Evolutionary conservation across 2,888 invertebrate species (phyloP).

Genomic region (Drosophila phalerata): DNA sequence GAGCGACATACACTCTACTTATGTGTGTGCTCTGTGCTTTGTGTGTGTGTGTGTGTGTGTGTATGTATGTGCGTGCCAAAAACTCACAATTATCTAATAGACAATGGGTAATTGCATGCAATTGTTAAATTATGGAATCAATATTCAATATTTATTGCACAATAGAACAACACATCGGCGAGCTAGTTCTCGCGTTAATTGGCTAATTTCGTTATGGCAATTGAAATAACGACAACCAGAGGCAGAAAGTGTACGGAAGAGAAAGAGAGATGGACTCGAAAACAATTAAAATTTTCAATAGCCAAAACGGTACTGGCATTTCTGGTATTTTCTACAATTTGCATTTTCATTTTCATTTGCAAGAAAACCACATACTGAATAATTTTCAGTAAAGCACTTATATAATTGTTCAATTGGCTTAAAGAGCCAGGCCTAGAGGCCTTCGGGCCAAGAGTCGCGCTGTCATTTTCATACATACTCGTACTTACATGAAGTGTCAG

Average conservation of each 20-base stretch:
- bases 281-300: constrained; percentile 15
- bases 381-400: constrained; percentile 5
- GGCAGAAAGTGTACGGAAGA: neutral
- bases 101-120: constrained; percentile 47
- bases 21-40: constrained; percentile 3
- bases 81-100: constrained; percentile 44
- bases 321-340: constrained; percentile 35
- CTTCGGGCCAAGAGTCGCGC: constrained; percentile 25
- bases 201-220: constrained; percentile 33
- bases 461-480: constrained; percentile 42
- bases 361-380: constrained; percentile 18
- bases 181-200: constrained; percentile 41
- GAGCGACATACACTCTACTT: constrained; percentile 8
- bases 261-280: neutral
- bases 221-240: constrained; percentile 32
- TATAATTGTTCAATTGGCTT: constrained; percentile 49
- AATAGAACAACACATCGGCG: constrained; percentile 17
- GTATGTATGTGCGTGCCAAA: neutral
- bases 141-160: constrained; percentile 55
- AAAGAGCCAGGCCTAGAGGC: constrained; percentile 19
- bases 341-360: constrained; percentile 36
- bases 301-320: constrained; percentile 10
- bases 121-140: constrained; percentile 56
- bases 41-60: neutral
- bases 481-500: constrained; percentile 48